Percentiles rank a stretch among this genome's conserved stretches.
phyloP scores from a whole-genome alignment of 1,140 invertebrate species.

The Drosophila sp. region DNA sequence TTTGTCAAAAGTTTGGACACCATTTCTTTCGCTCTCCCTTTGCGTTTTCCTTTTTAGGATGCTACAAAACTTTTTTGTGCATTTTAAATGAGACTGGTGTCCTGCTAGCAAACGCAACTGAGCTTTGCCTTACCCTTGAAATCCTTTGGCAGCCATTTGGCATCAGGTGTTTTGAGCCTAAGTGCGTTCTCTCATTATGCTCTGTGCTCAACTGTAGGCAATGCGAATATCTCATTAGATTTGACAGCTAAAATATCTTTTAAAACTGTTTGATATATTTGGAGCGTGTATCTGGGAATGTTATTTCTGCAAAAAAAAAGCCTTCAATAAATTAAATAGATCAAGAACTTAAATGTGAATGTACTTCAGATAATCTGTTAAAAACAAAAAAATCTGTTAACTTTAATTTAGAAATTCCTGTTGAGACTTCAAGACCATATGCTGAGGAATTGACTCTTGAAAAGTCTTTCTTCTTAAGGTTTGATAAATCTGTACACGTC shows the following conservation, averaged over 20 bases:
- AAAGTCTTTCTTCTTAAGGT: too few species aligned
- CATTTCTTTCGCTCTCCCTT: conserved; percentile 21
- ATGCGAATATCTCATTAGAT: conserved; percentile 7
- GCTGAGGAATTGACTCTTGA: too few species aligned
- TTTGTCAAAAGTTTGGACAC: conserved; percentile 61
- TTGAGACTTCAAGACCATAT: too few species aligned
- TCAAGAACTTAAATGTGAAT: too few species aligned
- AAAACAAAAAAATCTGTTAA: too few species aligned
- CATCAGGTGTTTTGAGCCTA: conserved; percentile 62
- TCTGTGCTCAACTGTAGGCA: conserved; percentile 1
- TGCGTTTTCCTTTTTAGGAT: conserved; percentile 11
- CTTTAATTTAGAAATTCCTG: too few species aligned
- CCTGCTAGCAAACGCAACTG: conserved; percentile 11
- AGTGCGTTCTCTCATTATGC: conserved; percentile 59
- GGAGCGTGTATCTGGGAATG: not conserved
- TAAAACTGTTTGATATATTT: not conserved
- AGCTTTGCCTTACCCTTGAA: conserved; percentile 42
- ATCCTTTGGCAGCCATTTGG: conserved; percentile 56
- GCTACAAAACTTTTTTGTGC: conserved; percentile 50
- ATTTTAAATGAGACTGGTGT: conserved; percentile 52
- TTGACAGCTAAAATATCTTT: not conserved
- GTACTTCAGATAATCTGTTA: too few species aligned
- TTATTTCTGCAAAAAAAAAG: not conserved
- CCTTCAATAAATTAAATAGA: too few species aligned
- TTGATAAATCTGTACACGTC: too few species aligned